phyloP scores from a whole-genome alignment of 2,113 vertebrate genomes.

The Rattus rattus region DNA sequence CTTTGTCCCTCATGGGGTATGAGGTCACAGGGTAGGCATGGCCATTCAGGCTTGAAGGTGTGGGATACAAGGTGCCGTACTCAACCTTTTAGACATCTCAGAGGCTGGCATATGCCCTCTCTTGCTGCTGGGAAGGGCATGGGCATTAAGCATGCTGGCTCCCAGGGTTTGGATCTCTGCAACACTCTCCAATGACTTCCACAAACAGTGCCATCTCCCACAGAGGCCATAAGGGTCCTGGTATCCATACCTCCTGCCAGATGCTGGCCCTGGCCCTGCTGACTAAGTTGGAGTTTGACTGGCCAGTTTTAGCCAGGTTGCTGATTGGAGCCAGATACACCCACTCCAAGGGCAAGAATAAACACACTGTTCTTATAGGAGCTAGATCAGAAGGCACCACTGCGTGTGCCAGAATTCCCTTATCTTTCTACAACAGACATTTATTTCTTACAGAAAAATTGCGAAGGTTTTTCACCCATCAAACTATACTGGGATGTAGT shows the following conservation, averaged over 20 bases:
- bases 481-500: background rate
- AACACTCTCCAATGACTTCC: background rate
- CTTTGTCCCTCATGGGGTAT: too few relatives aligned
- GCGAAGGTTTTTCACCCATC: constrained; percentile 60
- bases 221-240: background rate
- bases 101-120: rapidly evolving
- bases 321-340: background rate
- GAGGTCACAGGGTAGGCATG: background rate
- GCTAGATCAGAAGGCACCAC: background rate
- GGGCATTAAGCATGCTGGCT: background rate
- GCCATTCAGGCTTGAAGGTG: background rate
- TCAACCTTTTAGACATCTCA: too few relatives aligned
- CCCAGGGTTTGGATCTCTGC: background rate
- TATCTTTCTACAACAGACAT: constrained; percentile 73
- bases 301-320: background rate
- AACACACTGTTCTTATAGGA: background rate
- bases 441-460: constrained; percentile 56
- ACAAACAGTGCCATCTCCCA: background rate
- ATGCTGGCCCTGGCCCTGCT: background rate
- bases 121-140: background rate
- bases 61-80: background rate
- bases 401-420: constrained; percentile 58
- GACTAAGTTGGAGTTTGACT: background rate
- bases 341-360: constrained; percentile 42
- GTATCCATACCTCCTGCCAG: rapidly evolving